Evolutionary conservation across 2,888 invertebrate species (phyloP).

Genomic region (Drosophila affinis): DNA sequence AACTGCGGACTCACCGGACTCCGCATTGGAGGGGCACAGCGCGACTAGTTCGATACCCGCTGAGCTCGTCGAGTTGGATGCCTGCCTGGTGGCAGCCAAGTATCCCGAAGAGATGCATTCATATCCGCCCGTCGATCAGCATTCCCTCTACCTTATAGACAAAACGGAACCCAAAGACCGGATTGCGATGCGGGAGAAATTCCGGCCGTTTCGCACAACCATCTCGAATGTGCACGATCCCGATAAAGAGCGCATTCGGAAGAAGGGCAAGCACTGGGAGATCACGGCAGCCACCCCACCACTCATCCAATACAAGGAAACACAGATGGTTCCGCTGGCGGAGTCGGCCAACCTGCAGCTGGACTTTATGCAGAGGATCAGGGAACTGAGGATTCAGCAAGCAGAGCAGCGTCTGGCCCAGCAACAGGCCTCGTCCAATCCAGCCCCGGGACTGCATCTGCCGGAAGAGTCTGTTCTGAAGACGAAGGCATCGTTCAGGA

Average conservation of each 20-base stretch:
- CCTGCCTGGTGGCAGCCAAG: conserved; percentile 39
- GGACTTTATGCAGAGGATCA: conserved; percentile 77
- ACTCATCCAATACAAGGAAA: conserved; percentile 74
- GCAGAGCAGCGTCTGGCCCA: conserved; percentile 77
- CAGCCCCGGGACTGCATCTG: conserved; percentile 45
- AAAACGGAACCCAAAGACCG: conserved; percentile 68
- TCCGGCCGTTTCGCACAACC: conserved; percentile 82
- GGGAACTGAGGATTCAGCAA: conserved; percentile 80
- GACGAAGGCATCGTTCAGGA: conserved; percentile 70
- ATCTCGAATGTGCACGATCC: conserved; percentile 82
- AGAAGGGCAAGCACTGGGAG: conserved; percentile 81
- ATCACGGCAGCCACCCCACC: conserved; percentile 83
- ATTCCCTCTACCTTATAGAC: conserved; percentile 79
- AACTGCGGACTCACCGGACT: conserved; percentile 49
- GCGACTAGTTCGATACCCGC: conserved; percentile 42
- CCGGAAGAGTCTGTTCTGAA: conserved; percentile 66
- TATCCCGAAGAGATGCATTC: conserved; percentile 16
- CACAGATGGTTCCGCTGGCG: conserved; percentile 76
- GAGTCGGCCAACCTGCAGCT: conserved; percentile 82
- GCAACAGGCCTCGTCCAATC: conserved; percentile 36
- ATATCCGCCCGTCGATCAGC: conserved; percentile 67
- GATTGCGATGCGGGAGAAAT: conserved; percentile 71
- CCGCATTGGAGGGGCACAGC: conserved; percentile 33
- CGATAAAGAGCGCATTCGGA: conserved; percentile 80
- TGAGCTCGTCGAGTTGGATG: conserved; percentile 69